phyloP scores from a whole-genome alignment of 2,888 invertebrate species.

The Sinotaia quadrata region DNA sequence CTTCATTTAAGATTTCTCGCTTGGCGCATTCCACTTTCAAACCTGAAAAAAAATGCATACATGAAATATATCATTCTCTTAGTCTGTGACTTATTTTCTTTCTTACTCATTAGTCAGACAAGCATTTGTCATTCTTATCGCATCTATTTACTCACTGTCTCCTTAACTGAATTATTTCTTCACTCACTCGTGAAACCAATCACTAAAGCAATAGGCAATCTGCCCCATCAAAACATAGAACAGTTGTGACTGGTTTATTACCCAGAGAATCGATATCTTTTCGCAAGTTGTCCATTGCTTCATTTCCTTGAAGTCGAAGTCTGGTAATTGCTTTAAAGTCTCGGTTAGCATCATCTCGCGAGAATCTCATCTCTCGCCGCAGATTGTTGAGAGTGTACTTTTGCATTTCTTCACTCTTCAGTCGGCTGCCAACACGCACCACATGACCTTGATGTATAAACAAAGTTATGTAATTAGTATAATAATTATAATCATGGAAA shows the following conservation, averaged over 20 bases:
- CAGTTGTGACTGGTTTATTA: background rate
- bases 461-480: no score
- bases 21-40: constrained; percentile 17
- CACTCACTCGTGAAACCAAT: no score
- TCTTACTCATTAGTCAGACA: no score
- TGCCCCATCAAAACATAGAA: no score
- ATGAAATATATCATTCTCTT: no score
- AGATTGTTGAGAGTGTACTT: constrained; percentile 18
- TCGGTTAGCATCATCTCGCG: constrained; percentile 12
- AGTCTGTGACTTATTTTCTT: no score
- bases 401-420: constrained; percentile 18
- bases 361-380: constrained; percentile 12
- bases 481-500: no score
- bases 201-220: no score
- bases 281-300: constrained; percentile 18
- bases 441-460: constrained; percentile 6
- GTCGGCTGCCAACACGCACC: constrained; percentile 22
- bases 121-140: no score
- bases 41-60: no score
- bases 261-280: constrained; percentile 16
- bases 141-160: no score
- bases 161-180: no score
- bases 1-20: constrained; percentile 31
- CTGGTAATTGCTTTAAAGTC: constrained; percentile 20
- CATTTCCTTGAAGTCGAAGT: constrained; percentile 18